phyloP scores from a whole-genome alignment of 2,888 invertebrate species.

The Trachelus tabidus region DNA sequence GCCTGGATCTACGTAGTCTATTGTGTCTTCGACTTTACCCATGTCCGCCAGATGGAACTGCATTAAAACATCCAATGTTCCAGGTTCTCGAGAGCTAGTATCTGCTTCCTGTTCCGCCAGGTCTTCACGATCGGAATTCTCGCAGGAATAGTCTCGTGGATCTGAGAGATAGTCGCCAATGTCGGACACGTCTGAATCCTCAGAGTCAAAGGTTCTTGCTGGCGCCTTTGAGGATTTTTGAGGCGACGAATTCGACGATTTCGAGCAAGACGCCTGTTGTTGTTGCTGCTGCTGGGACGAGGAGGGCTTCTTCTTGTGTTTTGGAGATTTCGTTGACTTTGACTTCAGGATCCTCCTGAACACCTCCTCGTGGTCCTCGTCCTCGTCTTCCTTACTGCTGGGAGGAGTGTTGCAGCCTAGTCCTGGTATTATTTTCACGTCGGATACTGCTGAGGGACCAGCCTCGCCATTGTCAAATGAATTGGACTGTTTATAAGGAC shows the following conservation, averaged over 20 bases:
- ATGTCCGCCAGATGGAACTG: conserved; percentile 53
- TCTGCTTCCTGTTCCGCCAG: conserved; percentile 25
- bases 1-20: conserved; percentile 55
- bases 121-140: conserved; percentile 40
- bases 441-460: background rate
- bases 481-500: background rate
- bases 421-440: background rate
- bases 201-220: conserved; percentile 30
- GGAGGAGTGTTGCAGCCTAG: conserved; percentile 6
- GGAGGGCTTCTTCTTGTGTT: conserved; percentile 17
- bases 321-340: conserved; percentile 24
- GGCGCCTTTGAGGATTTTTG: background rate
- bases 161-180: conserved; percentile 54
- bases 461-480: background rate
- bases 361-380: conserved; percentile 24
- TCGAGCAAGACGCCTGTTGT: conserved; percentile 40
- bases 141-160: conserved; percentile 38
- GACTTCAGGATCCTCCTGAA: conserved; percentile 7
- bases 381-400: conserved; percentile 29
- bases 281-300: conserved; percentile 14
- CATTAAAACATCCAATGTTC: conserved; percentile 55
- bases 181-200: conserved; percentile 51
- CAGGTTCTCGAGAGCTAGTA: conserved; percentile 16
- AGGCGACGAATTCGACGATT: conserved; percentile 8
- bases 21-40: conserved; percentile 38